A percentile compares a stretch with the other conserved stretches of the same genome.
These are phyloP conservation scores for Macrophya alboannulata DNA, from an alignment of 2,888 invertebrate genomes.

Conservation along the genomic window DNA sequence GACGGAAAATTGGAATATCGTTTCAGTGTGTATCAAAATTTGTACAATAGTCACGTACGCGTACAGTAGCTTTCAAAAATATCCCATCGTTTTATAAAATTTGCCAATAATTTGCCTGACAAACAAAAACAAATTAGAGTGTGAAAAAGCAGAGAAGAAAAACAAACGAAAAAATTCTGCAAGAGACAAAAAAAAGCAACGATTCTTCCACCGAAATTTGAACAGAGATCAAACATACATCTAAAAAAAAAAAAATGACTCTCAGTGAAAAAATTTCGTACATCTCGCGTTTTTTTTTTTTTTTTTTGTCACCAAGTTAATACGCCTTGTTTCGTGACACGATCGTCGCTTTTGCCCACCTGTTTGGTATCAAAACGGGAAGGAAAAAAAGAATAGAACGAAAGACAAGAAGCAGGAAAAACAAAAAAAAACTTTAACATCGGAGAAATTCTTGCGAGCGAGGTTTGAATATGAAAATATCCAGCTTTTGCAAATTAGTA, in stretches of 20 bases:
- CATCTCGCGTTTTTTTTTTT: not conserved
- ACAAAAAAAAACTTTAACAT: not conserved
- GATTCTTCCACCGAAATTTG: not conserved
- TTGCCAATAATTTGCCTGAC: not conserved
- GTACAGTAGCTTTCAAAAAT: constrained; percentile 24
- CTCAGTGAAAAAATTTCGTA: not conserved
- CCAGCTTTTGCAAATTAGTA: not conserved
- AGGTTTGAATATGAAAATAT: not conserved
- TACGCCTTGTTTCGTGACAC: not conserved
- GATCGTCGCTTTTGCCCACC: constrained; percentile 13
- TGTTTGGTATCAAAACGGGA: not conserved
- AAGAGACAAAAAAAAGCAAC: not conserved
- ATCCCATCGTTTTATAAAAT: not conserved
- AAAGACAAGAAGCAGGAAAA: not conserved
- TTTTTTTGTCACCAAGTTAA: not conserved
- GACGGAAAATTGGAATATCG: constrained; percentile 28
- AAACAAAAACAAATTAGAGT: not conserved
- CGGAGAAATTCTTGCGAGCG: not conserved
- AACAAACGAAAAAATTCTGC: not conserved
- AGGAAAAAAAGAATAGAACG: not conserved
- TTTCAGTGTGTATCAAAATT: not conserved
- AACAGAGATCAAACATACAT: not conserved
- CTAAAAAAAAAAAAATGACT: not conserved
- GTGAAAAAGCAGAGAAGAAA: no score
- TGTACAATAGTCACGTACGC: constrained; percentile 22